These are phyloP conservation scores for Antechinus flavipes DNA, from an alignment of 2,113 vertebrate species.

Conservation along the genomic window DNA sequence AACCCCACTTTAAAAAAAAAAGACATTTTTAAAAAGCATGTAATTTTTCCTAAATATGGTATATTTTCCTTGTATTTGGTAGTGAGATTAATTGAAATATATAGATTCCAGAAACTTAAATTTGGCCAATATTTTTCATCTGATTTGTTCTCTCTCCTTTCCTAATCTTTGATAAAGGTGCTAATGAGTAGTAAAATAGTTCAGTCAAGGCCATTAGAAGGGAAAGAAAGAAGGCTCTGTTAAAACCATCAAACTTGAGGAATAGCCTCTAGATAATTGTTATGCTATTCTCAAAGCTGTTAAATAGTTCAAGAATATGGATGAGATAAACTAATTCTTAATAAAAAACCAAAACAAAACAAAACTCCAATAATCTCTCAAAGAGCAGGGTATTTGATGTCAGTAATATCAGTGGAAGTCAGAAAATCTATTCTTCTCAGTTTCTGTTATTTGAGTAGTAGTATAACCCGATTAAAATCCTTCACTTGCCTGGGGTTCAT, in stretches of 20 bases:
- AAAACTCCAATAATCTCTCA: not conserved
- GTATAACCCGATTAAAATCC: not conserved
- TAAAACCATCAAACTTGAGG: not conserved
- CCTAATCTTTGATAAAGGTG: not conserved
- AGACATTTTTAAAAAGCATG: not conserved
- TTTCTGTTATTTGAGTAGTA: not conserved
- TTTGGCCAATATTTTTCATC: not conserved
- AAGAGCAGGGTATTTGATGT: not conserved
- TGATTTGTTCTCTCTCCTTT: not conserved
- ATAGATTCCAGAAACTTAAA: not conserved
- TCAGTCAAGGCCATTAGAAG: not conserved
- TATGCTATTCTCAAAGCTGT: not conserved
- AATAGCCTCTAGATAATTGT: not conserved
- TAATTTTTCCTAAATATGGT: not conserved
- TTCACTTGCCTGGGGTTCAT: not conserved
- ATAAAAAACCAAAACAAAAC: not conserved
- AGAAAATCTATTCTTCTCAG: not conserved
- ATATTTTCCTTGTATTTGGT: not conserved
- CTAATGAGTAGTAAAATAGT: not conserved
- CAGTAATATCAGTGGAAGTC: not conserved
- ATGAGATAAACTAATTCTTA: not conserved
- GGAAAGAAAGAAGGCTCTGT: not conserved
- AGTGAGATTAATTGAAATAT: not conserved
- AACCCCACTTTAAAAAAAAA: not conserved
- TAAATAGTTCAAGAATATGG: not conserved